These are phyloP conservation scores for Linepithema humile DNA, from an alignment of 1,140 invertebrate genomes.

Conservation along the genomic window DNA sequence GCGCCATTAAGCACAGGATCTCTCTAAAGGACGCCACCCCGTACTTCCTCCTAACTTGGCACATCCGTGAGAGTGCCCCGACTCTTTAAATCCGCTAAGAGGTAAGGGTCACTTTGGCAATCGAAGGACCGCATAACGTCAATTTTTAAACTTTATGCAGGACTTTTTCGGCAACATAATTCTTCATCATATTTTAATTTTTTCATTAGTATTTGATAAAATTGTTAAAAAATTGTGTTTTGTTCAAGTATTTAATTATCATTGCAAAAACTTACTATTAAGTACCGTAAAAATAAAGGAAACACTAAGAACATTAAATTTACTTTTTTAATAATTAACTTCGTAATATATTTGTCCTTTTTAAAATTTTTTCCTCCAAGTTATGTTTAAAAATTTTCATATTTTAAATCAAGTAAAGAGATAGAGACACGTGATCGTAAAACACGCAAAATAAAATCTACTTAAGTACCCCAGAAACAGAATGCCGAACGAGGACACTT, in stretches of 20 bases:
- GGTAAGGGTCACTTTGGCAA: slow-evolving; percentile 63
- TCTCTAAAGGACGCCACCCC: slow-evolving; percentile 71
- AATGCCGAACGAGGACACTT: slow-evolving; percentile 70
- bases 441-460: slow-evolving; percentile 73
- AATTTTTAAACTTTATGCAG: background rate
- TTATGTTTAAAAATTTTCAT: slow-evolving; percentile 24
- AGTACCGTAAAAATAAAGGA: background rate
- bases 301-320: background rate
- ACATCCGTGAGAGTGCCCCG: slow-evolving; percentile 63
- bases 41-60: slow-evolving; percentile 76
- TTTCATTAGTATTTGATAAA: no score
- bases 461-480: slow-evolving; percentile 71
- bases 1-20: slow-evolving; percentile 83
- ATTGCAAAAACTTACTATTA: background rate
- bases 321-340: background rate
- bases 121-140: background rate
- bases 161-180: background rate
- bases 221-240: no score
- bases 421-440: slow-evolving; percentile 63
- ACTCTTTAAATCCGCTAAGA: slow-evolving; percentile 66
- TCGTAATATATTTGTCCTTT: background rate
- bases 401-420: slow-evolving; percentile 37
- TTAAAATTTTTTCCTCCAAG: background rate
- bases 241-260: no score
- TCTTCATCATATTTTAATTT: no score